phyloP scores from a whole-genome alignment of 2,888 invertebrate species.

The Brachypalpus laphriformis region DNA sequence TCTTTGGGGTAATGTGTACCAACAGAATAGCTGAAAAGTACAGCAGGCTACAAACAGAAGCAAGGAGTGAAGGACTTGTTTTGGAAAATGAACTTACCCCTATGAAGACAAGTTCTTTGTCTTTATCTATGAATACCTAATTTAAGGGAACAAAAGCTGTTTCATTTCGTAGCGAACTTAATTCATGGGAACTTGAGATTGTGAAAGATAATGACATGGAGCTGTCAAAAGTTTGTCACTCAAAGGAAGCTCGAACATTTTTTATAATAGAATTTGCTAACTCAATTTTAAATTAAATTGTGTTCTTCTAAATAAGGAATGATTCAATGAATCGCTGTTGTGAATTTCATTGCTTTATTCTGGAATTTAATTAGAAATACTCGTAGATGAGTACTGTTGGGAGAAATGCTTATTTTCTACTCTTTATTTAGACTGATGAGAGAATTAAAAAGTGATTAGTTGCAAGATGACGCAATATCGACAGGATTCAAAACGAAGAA shows the following conservation, averaged over 20 bases:
- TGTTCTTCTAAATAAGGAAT: not conserved
- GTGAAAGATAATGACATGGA: not conserved
- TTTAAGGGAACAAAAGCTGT: slow-evolving; percentile 17
- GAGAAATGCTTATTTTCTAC: not conserved
- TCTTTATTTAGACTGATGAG: not conserved
- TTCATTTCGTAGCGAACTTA: not conserved
- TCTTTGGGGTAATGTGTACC: slow-evolving; percentile 9
- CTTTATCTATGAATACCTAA: slow-evolving; percentile 21
- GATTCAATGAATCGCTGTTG: not conserved
- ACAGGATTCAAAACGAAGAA: too few species aligned
- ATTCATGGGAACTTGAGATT: not conserved
- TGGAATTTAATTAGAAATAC: slow-evolving; percentile 2
- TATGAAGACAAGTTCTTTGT: not conserved
- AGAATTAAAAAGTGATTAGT: not conserved
- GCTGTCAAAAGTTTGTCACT: slow-evolving; percentile 3
- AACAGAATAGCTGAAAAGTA: not conserved
- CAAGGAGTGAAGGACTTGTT: not conserved
- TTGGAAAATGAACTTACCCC: not conserved
- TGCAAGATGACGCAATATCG: too few species aligned
- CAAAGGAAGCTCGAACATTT: not conserved
- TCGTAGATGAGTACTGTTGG: not conserved
- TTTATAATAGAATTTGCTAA: slow-evolving; percentile 11
- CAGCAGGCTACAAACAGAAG: too few species aligned
- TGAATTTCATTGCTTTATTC: not conserved
- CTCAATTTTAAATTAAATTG: slow-evolving; percentile 1